Base-by-base conservation (phyloP, 1,140 invertebrate genomes). In the Halesus radiatus region DNA sequence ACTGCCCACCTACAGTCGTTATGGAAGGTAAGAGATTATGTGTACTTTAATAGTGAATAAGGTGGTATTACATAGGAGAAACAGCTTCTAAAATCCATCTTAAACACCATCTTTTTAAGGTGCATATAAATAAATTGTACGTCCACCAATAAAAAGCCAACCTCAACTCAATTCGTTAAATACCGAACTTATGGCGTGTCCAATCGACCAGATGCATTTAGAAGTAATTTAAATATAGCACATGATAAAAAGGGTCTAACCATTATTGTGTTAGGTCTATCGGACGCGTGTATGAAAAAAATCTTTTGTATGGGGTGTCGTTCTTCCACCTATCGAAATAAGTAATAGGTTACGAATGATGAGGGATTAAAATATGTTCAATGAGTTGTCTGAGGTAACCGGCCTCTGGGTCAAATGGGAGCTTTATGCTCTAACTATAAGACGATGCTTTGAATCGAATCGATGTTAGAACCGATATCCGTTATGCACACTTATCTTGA, bases 321-420 rank as follows among this genome's bases (percentile, higher is more conserved):
- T 56, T 5, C 54, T 18, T 18, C 20, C n/a, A 56, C n/a, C 18
- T 6, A 3, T 18, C 20, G 54, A 18, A 18, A 56, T 56, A 56
- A 56, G 54, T 22, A 56, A 18, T 56, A 56, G 54, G 20, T 56
- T 56, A 56, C 20, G 13, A 16, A 29, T n/a, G 26, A 66, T n/a
- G 62, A 32, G 16, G 62, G 62, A 66, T 32, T 66, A 66, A 66
- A 72, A 72, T 37, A 72, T 72, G 53, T 72, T 53, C 68, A 66
- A 52, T 52, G 37, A 72, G 68, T 72, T 72, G 29, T 72, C 18
- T 50, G 22, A 72, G 37, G 37, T 72, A 45, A 52, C 45, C 68
- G 68, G 68, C 68, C 68, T 72, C 23, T 72, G 20, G 68, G 68
- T 72, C 68, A 72, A 72, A 72, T 52, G 37, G 45, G 32, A 45